phyloP scores from a whole-genome alignment of 2,113 vertebrate species.

The Neofelis nebulosa region DNA sequence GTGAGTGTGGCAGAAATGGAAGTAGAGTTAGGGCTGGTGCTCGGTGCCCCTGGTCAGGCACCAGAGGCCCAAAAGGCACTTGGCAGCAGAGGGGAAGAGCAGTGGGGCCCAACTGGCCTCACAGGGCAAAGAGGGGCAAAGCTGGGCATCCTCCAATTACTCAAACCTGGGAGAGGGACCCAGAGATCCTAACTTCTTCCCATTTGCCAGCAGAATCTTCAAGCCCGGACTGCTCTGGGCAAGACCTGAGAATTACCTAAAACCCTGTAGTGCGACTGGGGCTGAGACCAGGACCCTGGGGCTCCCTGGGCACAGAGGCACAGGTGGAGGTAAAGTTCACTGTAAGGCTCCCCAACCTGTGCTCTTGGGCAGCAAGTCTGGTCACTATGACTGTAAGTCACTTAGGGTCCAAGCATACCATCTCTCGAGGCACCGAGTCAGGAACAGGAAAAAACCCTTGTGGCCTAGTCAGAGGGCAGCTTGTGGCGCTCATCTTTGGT shows the following conservation, averaged over 20 bases:
- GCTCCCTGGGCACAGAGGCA: not conserved
- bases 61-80: constrained; percentile 16
- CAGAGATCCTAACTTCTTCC: not conserved
- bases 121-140: not conserved
- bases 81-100: not conserved
- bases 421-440: not conserved
- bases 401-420: not conserved
- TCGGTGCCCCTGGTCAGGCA: not conserved
- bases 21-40: not conserved
- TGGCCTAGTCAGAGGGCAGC: not conserved
- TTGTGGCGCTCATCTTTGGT: not conserved
- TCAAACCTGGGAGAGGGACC: not conserved
- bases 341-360: fast-evolving
- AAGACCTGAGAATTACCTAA: not conserved
- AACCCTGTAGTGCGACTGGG: not conserved
- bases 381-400: not conserved
- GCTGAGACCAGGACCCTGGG: not conserved
- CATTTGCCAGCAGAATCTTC: not conserved
- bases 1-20: not conserved
- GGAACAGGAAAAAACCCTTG: not conserved
- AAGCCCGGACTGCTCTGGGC: not conserved
- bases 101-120: not conserved
- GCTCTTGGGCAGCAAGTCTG: not conserved
- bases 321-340: not conserved
- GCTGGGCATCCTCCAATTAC: not conserved